Evolutionary conservation across 1,140 invertebrate species (phyloP).

Genomic region (Fopius arisanus): DNA sequence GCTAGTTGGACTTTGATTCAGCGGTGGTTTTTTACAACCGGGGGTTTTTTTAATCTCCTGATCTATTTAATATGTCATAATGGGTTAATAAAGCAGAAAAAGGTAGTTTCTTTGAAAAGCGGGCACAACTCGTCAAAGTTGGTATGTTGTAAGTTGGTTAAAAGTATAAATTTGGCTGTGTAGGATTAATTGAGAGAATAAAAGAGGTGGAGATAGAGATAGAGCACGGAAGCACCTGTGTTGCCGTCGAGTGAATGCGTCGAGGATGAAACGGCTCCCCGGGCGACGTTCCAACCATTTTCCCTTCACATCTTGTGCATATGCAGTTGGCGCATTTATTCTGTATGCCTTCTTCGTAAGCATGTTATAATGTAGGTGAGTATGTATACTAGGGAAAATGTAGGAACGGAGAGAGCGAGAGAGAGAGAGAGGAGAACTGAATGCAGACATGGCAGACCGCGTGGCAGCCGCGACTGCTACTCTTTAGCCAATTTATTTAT

Average conservation of each 20-base stretch:
- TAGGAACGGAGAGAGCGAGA: conserved; percentile 38
- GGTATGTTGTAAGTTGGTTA: conserved; percentile 27
- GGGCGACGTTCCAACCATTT: conserved; percentile 36
- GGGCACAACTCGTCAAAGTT: too few relatives aligned
- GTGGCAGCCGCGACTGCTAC: conserved; percentile 52
- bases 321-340: conserved; percentile 19
- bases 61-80: neutral
- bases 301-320: conserved; percentile 12
- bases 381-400: neutral
- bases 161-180: neutral
- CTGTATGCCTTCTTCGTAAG: neutral
- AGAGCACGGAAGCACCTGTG: conserved; percentile 52
- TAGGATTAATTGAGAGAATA: conserved; percentile 16
- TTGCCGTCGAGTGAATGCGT: conserved; percentile 26
- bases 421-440: conserved; percentile 28
- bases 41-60: neutral
- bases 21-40: neutral
- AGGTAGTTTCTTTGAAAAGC: too few relatives aligned
- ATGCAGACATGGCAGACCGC: conserved; percentile 54
- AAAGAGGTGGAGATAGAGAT: conserved; percentile 20
- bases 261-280: conserved; percentile 34
- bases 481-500: conserved; percentile 35
- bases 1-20: neutral
- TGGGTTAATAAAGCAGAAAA: neutral
- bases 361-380: conserved; percentile 16